Evolutionary conservation across 2,797 vertebrate species (phyloP).

Genomic region (Synanceia verrucosa): DNA sequence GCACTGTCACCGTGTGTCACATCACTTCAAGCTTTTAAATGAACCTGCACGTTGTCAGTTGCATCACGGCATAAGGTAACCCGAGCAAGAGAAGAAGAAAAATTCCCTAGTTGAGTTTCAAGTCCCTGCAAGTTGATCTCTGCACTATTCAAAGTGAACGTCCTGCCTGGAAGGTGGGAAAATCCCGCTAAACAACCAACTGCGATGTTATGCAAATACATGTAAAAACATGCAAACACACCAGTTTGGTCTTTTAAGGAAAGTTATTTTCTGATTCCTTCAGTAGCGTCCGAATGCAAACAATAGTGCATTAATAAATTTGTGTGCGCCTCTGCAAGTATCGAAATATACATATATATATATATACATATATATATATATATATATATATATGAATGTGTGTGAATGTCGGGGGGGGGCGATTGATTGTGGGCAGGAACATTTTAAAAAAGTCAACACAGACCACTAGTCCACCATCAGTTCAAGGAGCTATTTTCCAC

Average conservation of each 20-base stretch:
- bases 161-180: constrained; percentile 17
- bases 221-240: constrained; percentile 21
- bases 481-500: constrained; percentile 80
- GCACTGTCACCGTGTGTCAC: too few species aligned
- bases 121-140: constrained; percentile 19
- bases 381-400: background rate
- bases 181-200: background rate
- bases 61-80: background rate
- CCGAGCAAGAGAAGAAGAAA: background rate
- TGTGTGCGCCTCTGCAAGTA: background rate
- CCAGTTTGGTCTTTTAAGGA: constrained; percentile 4
- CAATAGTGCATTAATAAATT: constrained; percentile 2
- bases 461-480: constrained; percentile 64
- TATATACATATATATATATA: background rate
- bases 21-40: background rate
- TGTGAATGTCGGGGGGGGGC: constrained; percentile 44
- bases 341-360: background rate
- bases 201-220: constrained; percentile 14
- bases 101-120: constrained; percentile 9
- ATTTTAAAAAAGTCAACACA: constrained; percentile 70
- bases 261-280: constrained; percentile 7
- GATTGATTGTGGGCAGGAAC: constrained; percentile 65
- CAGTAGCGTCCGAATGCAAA: background rate
- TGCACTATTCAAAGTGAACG: background rate
- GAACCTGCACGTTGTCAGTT: background rate